Percentiles rank a stretch among this genome's conserved stretches.
phyloP scores from a whole-genome alignment of 2,797 vertebrate genomes.

The Sylvilagus floridanus region DNA sequence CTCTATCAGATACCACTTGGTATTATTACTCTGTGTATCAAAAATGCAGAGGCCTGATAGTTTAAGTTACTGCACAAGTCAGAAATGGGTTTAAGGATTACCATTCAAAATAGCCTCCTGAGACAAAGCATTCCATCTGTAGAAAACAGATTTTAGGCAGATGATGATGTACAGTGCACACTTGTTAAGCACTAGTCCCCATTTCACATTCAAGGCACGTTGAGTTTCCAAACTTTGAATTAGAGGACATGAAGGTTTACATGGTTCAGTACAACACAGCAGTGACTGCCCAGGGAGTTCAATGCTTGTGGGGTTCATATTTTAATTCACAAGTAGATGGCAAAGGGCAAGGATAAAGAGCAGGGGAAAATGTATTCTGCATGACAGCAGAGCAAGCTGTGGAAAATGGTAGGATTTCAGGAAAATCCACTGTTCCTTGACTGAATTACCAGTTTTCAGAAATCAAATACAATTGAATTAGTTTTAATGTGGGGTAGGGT shows the following conservation, averaged over 20 bases:
- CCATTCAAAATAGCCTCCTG: background rate
- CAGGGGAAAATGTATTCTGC: background rate
- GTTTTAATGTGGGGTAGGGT: background rate
- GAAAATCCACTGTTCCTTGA: background rate
- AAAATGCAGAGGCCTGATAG: background rate
- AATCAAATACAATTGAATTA: conserved; percentile 2
- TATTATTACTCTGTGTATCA: background rate
- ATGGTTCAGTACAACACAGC: background rate
- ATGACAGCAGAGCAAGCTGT: background rate
- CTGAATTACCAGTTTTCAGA: conserved; percentile 6
- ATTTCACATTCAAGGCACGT: background rate
- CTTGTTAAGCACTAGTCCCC: background rate
- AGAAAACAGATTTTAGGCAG: background rate
- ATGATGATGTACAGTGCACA: background rate
- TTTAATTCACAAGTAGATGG: background rate
- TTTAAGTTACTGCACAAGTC: background rate
- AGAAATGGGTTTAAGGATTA: background rate
- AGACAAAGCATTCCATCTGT: background rate
- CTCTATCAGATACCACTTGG: background rate
- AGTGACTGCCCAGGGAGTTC: background rate
- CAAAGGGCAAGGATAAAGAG: background rate
- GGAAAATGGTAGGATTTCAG: background rate
- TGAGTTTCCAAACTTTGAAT: background rate
- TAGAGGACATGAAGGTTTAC: background rate
- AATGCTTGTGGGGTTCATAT: background rate